Base-by-base conservation (phyloP, 2,888 invertebrate species). In the Drymonia ruficornis region DNA sequence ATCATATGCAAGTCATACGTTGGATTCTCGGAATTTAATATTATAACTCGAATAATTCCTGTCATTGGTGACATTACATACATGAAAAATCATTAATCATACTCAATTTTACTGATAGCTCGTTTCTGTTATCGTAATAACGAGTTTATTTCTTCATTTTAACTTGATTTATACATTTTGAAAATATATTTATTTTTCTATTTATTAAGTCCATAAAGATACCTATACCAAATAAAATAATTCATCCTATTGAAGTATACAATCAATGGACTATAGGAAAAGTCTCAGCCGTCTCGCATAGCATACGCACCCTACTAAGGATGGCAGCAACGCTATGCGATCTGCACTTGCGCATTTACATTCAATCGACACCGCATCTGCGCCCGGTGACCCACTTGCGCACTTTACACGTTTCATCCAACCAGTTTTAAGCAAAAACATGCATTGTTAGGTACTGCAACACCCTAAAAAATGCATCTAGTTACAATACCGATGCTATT, bases 341-440 rank as follows among this genome's bases (percentile, higher is more conserved):
- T 58, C 65, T 63, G 80, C 79, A 81, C 78, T 56, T 60, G 84
- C 83, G 78, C 88, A 90, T 89, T 89, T 86, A 83, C 87, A 90
- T 89, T 89, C 80, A 90, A 89, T 89, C 81, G 81, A 72, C 63
- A 59, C 80, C 65, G 72, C 72, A 70, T 63, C 67, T 62, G 72
- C 70, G 70, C 76, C 65, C 70, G 74, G 77, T 87, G 88, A 82
- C 88, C 87, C 73, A 89, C 84, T 84, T 80, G 18, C 16, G 63
- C 67, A 66, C 57, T 58, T 65, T 65, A 72, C 62, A 65, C 68
- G 54, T 69, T 72, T 65, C 61, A 64, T 12, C 18, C 34, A 31
- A 46, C 28, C 29, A 46, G 46, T 13, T 46, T 46, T n/a, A 46
- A 7, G 16, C 34, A 47, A 47, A 47, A 47, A 23, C 45, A 28